These are phyloP conservation scores for Chloroceryle amazona DNA, from an alignment of 2,797 vertebrate species.

Conservation along the genomic window DNA sequence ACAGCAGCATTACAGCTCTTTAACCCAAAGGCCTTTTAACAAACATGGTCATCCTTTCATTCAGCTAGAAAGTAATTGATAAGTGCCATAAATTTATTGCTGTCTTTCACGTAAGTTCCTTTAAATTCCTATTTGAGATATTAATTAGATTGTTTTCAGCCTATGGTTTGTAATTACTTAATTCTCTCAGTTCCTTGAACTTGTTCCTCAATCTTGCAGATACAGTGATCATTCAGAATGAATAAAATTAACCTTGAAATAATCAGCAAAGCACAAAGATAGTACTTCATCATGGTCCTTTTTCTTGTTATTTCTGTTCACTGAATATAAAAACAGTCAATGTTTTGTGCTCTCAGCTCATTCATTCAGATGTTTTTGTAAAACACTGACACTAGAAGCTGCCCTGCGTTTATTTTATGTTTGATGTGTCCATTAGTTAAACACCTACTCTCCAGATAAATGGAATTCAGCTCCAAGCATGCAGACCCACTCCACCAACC, in stretches of 20 bases:
- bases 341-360: constrained; percentile 21
- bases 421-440: constrained; percentile 34
- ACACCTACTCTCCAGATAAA: constrained; percentile 44
- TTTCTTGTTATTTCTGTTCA: constrained; percentile 28
- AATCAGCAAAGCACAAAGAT: neutral
- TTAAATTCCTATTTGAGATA: neutral
- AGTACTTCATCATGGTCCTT: neutral
- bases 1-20: neutral
- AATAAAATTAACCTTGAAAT: constrained; percentile 20
- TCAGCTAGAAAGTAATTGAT: neutral
- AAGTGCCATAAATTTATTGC: neutral
- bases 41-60: neutral
- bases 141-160: neutral
- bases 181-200: neutral
- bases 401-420: constrained; percentile 17
- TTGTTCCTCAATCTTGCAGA: neutral
- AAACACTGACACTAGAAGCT: constrained; percentile 18
- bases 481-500: neutral
- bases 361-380: constrained; percentile 29
- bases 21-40: neutral
- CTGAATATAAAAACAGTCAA: neutral
- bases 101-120: neutral
- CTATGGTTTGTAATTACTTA: neutral
- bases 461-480: neutral
- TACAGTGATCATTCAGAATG: accelerated